Percentiles rank a stretch among this genome's conserved stretches.
phyloP scores from a whole-genome alignment of 1,140 invertebrate species.

The Sarcophaga bullata region DNA sequence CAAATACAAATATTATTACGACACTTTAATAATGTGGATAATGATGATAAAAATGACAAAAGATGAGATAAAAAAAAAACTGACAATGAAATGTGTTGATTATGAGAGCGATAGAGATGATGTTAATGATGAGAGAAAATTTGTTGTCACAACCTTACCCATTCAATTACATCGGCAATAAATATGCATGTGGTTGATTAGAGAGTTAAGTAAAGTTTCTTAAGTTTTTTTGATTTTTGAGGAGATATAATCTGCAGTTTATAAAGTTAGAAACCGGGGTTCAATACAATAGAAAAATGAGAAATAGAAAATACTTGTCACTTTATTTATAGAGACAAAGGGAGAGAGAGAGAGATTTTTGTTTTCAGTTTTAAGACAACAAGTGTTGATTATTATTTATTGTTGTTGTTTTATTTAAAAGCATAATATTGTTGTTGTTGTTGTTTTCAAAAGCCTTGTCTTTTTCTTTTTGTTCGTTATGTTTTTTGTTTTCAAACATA shows the following conservation, averaged over 20 bases:
- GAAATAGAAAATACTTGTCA: too few relatives aligned
- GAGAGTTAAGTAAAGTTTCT: neutral
- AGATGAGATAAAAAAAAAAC: too few relatives aligned
- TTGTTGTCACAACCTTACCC: neutral
- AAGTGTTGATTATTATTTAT: neutral
- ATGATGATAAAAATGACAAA: neutral
- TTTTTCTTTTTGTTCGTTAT: too few relatives aligned
- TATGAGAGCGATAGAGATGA: neutral
- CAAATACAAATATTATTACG: slow-evolving; percentile 20
- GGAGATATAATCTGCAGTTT: too few relatives aligned
- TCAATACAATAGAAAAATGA: too few relatives aligned
- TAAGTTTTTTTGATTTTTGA: neutral
- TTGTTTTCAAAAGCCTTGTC: too few relatives aligned
- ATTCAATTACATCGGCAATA: neutral
- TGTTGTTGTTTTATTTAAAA: neutral
- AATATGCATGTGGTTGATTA: too few relatives aligned
- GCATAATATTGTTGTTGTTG: neutral
- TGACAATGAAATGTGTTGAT: too few relatives aligned
- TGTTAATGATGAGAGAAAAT: neutral
- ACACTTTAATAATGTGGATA: slow-evolving; percentile 1
- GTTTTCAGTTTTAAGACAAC: neutral
- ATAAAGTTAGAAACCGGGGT: too few relatives aligned
- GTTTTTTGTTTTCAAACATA: too few relatives aligned
- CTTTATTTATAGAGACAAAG: too few relatives aligned
- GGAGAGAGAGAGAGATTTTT: too few relatives aligned